Evolutionary conservation across 2,797 vertebrate genomes (phyloP).

Genomic region (Danio albolineatus): DNA sequence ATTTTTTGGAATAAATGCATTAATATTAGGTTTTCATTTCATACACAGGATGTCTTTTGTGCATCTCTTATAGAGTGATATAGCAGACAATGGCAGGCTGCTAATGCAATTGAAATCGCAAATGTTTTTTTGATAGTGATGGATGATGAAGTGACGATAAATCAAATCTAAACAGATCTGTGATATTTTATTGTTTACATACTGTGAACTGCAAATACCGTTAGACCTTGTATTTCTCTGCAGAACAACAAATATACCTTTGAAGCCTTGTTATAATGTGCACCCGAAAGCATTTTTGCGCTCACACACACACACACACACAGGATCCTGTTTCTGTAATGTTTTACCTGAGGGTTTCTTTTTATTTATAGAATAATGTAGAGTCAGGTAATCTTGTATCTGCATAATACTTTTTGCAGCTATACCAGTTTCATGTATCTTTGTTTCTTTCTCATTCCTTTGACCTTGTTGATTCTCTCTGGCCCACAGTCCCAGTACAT

Average conservation of each 20-base stretch:
- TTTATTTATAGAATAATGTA: constrained; percentile 28
- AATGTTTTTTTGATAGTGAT: not conserved
- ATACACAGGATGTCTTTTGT: not conserved
- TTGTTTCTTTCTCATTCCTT: not conserved
- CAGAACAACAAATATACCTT: not conserved
- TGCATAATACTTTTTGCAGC: not conserved
- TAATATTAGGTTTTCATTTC: constrained; percentile 22
- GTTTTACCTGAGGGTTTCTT: constrained; percentile 15
- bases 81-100: not conserved
- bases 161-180: constrained; percentile 10
- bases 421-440: not conserved
- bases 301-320: not conserved
- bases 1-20: not conserved
- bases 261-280: constrained; percentile 15
- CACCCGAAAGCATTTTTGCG: constrained; percentile 22
- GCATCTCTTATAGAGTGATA: not conserved
- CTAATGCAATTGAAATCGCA: not conserved
- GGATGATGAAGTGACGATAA: not conserved
- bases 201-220: not conserved
- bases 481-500: constrained; percentile 3
- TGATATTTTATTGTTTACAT: not conserved
- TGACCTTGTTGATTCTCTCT: constrained; percentile 37
- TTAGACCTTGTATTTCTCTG: not conserved
- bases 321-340: constrained; percentile 14
- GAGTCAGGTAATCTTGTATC: constrained; percentile 12